Conservation (phyloP, 2,888 invertebrate species). For the Buathra laborator region DNA sequence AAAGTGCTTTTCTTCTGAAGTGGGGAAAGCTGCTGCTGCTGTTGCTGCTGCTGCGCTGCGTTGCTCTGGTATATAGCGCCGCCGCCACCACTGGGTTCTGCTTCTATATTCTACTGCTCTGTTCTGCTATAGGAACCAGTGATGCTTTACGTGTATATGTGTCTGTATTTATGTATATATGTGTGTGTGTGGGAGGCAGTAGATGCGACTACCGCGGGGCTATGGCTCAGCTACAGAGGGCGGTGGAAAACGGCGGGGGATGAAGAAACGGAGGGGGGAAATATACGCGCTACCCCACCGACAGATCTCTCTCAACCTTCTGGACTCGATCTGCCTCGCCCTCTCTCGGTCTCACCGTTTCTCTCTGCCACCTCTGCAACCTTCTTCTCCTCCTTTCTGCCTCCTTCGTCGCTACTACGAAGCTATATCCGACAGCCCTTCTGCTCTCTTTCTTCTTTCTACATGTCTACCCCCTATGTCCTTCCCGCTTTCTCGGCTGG, state of each 20-base stretch:
- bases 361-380: constrained; percentile 68
- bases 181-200: constrained; percentile 85
- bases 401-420: constrained; percentile 80
- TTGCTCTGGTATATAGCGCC: constrained; percentile 43
- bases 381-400: constrained; percentile 80
- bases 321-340: constrained; percentile 81
- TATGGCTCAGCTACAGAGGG: constrained; percentile 82
- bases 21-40: constrained; percentile 84
- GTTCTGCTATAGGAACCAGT: constrained; percentile 61
- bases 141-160: constrained; percentile 65
- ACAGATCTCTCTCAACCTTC: constrained; percentile 73
- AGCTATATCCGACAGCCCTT: constrained; percentile 76
- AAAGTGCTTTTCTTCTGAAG: constrained; percentile 90
- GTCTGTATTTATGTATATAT: constrained; percentile 61
- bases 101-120: constrained; percentile 41
- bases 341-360: constrained; percentile 68
- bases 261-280: constrained; percentile 70
- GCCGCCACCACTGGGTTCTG: constrained; percentile 58
- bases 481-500: constrained; percentile 60
- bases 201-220: constrained; percentile 86
- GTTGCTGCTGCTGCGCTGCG: constrained; percentile 72
- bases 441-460: constrained; percentile 85
- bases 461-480: constrained; percentile 69
- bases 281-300: constrained; percentile 72
- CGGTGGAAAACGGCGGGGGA: constrained; percentile 84